A percentile compares a stretch with the other conserved stretches of the same genome.
These are phyloP conservation scores for Acleris literana DNA, from an alignment of 2,888 invertebrate genomes.

Conservation along the genomic window DNA sequence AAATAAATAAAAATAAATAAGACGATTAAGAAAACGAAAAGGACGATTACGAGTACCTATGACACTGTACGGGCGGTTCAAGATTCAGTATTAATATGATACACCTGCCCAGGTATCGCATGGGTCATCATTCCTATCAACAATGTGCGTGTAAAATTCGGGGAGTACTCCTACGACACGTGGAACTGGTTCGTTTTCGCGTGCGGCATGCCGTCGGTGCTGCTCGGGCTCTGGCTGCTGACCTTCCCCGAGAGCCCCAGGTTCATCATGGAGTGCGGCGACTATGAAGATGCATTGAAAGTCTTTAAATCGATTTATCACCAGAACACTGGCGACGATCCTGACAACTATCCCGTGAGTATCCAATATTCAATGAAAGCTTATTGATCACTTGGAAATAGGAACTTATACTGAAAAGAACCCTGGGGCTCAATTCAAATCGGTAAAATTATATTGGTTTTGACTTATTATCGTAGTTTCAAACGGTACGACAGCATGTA, in stretches of 20 bases:
- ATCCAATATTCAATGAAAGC: not conserved
- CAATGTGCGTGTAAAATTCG: conserved; percentile 83
- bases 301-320: conserved; percentile 87
- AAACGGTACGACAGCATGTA: too few species aligned
- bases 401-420: not conserved
- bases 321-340: conserved; percentile 88
- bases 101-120: conserved; percentile 85
- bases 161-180: conserved; percentile 87
- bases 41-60: too few species aligned
- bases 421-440: too few species aligned
- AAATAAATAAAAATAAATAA: too few species aligned
- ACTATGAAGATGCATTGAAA: conserved; percentile 88
- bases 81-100: not conserved
- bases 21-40: too few species aligned
- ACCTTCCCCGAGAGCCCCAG: conserved; percentile 92
- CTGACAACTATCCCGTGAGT: conserved; percentile 88
- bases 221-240: conserved; percentile 88
- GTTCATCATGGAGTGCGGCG: conserved; percentile 91
- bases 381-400: not conserved
- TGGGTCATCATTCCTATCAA: conserved; percentile 90
- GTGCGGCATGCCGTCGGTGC: conserved; percentile 87
- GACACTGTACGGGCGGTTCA: too few species aligned
- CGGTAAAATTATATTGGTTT: too few species aligned
- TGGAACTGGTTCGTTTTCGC: conserved; percentile 92
- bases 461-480: too few species aligned